Base-by-base conservation (phyloP, 2,113 vertebrate species). In the Dipodomys ordii region DNA sequence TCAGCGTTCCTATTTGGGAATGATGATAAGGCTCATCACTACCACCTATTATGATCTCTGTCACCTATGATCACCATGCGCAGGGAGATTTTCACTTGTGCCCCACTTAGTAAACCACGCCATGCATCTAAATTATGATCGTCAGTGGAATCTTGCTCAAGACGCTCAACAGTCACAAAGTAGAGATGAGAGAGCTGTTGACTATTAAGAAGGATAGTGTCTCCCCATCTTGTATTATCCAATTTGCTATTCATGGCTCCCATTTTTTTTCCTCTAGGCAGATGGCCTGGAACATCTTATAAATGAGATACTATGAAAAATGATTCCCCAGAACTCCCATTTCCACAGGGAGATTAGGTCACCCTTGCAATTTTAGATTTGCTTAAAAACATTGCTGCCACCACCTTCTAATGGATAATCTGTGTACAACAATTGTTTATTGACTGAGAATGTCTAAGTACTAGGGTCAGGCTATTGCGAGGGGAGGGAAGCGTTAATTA, bases 401-500 rank as follows among this genome's bases (percentile, higher is more conserved):
- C 83, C 97, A 19, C 79, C 82, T 90, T 95, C 82, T 97, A 95
- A 98, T 95, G 91, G 92, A 93, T 96, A 94, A 79, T 88, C 80
- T 97, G 64, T 92, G 82, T 95, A 65, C 86, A 95, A 92, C 96
- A 95, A 87, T 91, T 91, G 92, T 95, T 97, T 95, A 96, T 96
- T 65, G 93, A 96, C 94, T 83, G 87, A 44, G 65, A 76, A 87
- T 92, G 85, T 90, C 69, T 49, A 7, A 97, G 95, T 35, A 88
- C 46, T 71, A 86, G 96, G 97, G 96, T 97, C 97, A 92, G 49
- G 6, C 96, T 96, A 27, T 97, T 97, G 95, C 94, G 57, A 67
- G 95, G 95, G 95, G 92, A 96, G 87, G 92, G 96, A 90, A 88
- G 84, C 92, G 60, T 97, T 97, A 95, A 97, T 98, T 96, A 97